Conservation (phyloP, 2,113 vertebrate species). For the Zootoca vivipara region DNA sequence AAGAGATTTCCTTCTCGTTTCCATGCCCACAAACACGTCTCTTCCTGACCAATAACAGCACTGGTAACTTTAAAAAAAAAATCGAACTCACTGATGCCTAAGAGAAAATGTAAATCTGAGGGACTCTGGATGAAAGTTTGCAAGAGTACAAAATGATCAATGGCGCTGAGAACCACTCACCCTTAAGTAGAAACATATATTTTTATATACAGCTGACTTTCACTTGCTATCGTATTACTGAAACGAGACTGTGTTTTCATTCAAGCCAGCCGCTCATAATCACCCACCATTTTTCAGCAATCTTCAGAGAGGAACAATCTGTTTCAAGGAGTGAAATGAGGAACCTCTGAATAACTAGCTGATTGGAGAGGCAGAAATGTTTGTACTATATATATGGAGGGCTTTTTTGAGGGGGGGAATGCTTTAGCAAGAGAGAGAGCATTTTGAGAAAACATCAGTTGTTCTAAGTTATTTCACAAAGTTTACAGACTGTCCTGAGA, state of each 20-base stretch:
- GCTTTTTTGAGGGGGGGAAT: neutral
- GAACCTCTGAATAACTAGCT: neutral
- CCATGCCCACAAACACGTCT: neutral
- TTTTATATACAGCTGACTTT: too few species aligned
- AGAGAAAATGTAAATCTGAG: neutral
- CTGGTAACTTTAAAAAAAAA: neutral
- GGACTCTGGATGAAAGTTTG: neutral
- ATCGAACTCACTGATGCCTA: neutral
- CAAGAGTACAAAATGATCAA: neutral
- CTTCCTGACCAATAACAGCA: neutral
- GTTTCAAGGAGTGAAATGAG: neutral
- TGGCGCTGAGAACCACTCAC: neutral
- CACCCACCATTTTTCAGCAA: neutral
- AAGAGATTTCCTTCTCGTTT: neutral
- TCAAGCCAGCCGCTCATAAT: neutral
- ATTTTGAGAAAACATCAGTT: neutral
- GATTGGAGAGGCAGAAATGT: neutral
- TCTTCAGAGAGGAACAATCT: neutral
- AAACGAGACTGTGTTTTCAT: neutral
- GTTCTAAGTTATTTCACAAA: neutral
- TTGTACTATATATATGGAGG: neutral
- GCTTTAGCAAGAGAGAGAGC: neutral
- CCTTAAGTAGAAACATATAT: neutral
- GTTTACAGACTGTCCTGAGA: neutral
- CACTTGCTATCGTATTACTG: too few species aligned